A percentile compares a stretch with the other conserved stretches of the same genome.
These are phyloP conservation scores for Montipora sp. DNA, from an alignment of 64 coral and sea anemone genomes.

Conservation along the genomic window DNA sequence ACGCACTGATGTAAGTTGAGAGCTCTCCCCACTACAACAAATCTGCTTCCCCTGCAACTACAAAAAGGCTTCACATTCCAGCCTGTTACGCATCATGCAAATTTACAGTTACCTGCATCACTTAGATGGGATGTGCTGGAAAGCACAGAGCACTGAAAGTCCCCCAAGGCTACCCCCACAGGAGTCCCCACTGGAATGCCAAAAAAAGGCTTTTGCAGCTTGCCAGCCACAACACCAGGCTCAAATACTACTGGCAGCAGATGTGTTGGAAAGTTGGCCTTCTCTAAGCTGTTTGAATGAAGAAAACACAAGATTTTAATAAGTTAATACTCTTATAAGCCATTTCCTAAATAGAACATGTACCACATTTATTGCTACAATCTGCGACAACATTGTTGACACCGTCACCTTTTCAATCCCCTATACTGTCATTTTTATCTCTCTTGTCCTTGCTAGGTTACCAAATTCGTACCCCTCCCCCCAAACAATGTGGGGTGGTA, in stretches of 20 bases:
- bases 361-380: too few species aligned
- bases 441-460: too few species aligned
- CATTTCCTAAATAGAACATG: too few species aligned
- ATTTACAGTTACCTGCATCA: conserved; percentile 74
- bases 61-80: not conserved
- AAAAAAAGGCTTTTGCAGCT: conserved; percentile 53
- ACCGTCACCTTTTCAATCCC: too few species aligned
- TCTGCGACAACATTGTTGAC: too few species aligned
- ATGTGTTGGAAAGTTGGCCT: conserved; percentile 70
- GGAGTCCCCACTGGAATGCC: conserved; percentile 73
- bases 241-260: conserved; percentile 76
- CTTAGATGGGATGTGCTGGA: conserved; percentile 54
- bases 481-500: too few species aligned
- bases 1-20: too few species aligned
- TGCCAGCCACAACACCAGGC: conserved; percentile 70
- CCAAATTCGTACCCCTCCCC: too few species aligned
- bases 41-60: too few species aligned
- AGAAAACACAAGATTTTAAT: not conserved
- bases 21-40: too few species aligned
- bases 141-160: conserved; percentile 95
- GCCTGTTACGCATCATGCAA: not conserved
- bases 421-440: too few species aligned
- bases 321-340: too few species aligned
- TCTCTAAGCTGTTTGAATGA: conserved; percentile 55
- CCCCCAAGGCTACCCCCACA: conserved; percentile 79